Evolutionary conservation across 2,888 invertebrate genomes (phyloP).

Genomic region (Myathropa florea): DNA sequence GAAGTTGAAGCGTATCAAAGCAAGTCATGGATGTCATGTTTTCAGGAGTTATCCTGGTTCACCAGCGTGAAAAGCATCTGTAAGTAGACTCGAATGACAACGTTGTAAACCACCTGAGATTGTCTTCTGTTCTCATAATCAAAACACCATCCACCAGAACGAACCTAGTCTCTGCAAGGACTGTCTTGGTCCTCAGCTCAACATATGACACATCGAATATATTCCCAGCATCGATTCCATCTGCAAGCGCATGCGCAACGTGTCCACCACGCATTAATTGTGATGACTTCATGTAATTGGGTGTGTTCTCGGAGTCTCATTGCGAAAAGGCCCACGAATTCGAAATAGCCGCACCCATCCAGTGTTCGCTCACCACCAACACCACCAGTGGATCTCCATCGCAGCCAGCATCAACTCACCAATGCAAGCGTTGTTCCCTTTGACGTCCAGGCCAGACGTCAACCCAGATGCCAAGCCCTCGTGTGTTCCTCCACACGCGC

Average conservation of each 20-base stretch:
- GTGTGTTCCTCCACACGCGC: slow-evolving; percentile 17
- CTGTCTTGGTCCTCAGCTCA: too few relatives aligned
- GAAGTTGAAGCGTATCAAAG: too few relatives aligned
- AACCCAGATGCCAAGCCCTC: slow-evolving; percentile 61
- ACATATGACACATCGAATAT: background rate
- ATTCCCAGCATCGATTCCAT: background rate
- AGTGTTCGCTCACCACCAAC: slow-evolving; percentile 22
- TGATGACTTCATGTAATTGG: slow-evolving; percentile 49
- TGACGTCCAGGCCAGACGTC: slow-evolving; percentile 57
- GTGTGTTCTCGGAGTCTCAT: slow-evolving; percentile 40
- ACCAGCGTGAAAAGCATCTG: too few relatives aligned
- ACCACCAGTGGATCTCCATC: slow-evolving; percentile 9
- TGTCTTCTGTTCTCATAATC: too few relatives aligned
- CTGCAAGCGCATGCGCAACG: background rate
- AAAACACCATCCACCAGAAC: too few relatives aligned
- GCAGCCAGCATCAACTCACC: background rate
- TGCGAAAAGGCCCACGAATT: slow-evolving; percentile 43
- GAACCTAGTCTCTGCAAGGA: too few relatives aligned
- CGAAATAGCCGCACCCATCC: slow-evolving; percentile 52
- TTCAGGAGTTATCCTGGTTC: too few relatives aligned
- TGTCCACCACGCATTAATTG: slow-evolving; percentile 7
- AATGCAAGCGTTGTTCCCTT: slow-evolving; percentile 57
- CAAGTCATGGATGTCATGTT: too few relatives aligned
- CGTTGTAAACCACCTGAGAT: too few relatives aligned
- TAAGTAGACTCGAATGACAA: too few relatives aligned